A percentile compares a stretch with the other conserved stretches of the same genome.
These are phyloP conservation scores for Mormyrus hasselquistii DNA, from an alignment of 2,797 vertebrate species.

Conservation along the genomic window DNA sequence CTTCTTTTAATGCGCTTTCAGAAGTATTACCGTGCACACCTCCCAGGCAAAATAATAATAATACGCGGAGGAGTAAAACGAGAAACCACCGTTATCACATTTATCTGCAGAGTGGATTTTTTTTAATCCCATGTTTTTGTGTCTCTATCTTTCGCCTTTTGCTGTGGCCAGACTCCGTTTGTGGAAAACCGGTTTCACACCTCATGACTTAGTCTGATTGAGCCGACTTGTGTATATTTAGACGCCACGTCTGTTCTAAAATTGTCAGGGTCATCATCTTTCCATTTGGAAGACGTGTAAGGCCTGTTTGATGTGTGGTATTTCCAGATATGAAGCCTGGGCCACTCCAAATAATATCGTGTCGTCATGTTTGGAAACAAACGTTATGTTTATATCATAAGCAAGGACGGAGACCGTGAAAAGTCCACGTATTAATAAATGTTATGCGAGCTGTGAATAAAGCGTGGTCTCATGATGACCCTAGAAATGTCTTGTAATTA, in stretches of 20 bases:
- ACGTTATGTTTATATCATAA: not conserved
- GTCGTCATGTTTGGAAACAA: not conserved
- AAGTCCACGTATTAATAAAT: not conserved
- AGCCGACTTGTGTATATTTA: constrained; percentile 60
- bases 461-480: not conserved
- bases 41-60: not conserved
- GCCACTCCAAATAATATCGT: not conserved
- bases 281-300: not conserved
- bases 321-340: not conserved
- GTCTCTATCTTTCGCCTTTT: not conserved
- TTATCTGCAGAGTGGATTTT: not conserved
- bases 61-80: not conserved
- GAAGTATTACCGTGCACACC: not conserved
- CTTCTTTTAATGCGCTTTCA: not conserved
- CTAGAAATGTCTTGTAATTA: not conserved
- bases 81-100: not conserved
- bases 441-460: not conserved
- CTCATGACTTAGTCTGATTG: constrained; percentile 44
- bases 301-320: not conserved
- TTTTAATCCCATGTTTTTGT: not conserved
- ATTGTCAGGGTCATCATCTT: constrained; percentile 23
- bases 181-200: constrained; percentile 28
- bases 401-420: not conserved
- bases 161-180: not conserved
- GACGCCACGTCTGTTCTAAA: constrained; percentile 34